Evolutionary conservation across 2,113 vertebrate genomes (phyloP).

Genomic region (Prionailurus viverrinus): DNA sequence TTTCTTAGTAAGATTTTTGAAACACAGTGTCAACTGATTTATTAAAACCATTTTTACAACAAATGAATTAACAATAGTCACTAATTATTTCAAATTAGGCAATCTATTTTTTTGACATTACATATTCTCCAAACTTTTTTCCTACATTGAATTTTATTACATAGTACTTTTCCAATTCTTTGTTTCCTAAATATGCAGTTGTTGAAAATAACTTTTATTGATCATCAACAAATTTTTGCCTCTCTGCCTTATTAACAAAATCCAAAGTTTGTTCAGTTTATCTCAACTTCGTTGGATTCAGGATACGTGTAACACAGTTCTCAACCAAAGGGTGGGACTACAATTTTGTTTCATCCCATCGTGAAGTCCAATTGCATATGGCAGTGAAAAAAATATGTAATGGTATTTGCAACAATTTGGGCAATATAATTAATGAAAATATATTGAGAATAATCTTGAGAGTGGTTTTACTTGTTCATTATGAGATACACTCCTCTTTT

Average conservation of each 20-base stretch:
- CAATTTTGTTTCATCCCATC: background rate
- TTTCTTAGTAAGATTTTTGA: conserved; percentile 35
- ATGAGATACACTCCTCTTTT: background rate
- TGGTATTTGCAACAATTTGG: background rate
- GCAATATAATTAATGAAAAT: background rate
- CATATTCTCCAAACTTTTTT: background rate
- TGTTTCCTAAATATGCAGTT: background rate
- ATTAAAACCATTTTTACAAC: conserved; percentile 61
- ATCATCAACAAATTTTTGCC: background rate
- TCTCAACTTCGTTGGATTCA: background rate
- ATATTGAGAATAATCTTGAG: background rate
- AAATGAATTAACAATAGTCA: background rate
- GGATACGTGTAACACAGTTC: background rate
- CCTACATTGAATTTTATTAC: background rate
- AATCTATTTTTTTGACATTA: background rate
- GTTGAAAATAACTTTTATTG: background rate
- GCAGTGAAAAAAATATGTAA: background rate
- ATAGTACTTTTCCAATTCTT: background rate
- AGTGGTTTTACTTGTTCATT: background rate
- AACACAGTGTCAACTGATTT: conserved; percentile 29
- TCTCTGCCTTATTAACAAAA: background rate
- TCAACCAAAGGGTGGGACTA: background rate
- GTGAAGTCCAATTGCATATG: background rate
- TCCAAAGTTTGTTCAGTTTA: background rate
- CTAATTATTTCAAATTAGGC: conserved; percentile 32